Percentiles rank a stretch among this genome's conserved stretches.
phyloP scores from a whole-genome alignment of 2,888 invertebrate species.

The Zeuzera pyrina region DNA sequence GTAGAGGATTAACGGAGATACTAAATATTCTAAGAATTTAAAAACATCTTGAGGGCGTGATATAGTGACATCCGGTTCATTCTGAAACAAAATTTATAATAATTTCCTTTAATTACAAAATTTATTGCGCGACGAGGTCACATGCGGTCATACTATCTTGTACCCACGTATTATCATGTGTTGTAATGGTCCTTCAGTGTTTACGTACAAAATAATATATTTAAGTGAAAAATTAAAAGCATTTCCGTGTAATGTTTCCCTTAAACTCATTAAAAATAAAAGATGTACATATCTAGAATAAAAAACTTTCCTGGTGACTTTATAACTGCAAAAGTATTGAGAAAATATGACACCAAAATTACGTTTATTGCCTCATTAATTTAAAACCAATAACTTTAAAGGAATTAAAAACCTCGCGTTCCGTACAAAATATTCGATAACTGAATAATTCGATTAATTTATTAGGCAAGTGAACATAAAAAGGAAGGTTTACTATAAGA shows the following conservation, averaged over 20 bases:
- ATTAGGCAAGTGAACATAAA: conserved; percentile 56
- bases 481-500: conserved; percentile 34
- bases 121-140: conserved; percentile 56
- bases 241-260: conserved; percentile 46
- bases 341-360: conserved; percentile 5
- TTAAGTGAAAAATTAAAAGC: conserved; percentile 49
- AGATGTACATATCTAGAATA: not conserved
- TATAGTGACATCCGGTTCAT: conserved; percentile 62
- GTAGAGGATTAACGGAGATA: conserved; percentile 30
- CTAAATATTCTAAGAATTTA: conserved; percentile 35
- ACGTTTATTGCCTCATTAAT: conserved; percentile 15
- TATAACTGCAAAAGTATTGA: not conserved
- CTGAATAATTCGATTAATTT: conserved; percentile 53
- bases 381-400: conserved; percentile 20
- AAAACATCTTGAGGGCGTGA: conserved; percentile 46
- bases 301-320: not conserved
- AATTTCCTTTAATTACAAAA: conserved; percentile 69
- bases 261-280: conserved; percentile 6
- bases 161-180: conserved; percentile 36
- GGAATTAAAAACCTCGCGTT: conserved; percentile 22
- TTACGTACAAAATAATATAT: conserved; percentile 44
- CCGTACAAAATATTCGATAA: conserved; percentile 18
- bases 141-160: conserved; percentile 40
- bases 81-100: conserved; percentile 63
- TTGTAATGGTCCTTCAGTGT: conserved; percentile 24